Conservation (phyloP, 2,888 invertebrate genomes). For the Oscheius sp. region DNA sequence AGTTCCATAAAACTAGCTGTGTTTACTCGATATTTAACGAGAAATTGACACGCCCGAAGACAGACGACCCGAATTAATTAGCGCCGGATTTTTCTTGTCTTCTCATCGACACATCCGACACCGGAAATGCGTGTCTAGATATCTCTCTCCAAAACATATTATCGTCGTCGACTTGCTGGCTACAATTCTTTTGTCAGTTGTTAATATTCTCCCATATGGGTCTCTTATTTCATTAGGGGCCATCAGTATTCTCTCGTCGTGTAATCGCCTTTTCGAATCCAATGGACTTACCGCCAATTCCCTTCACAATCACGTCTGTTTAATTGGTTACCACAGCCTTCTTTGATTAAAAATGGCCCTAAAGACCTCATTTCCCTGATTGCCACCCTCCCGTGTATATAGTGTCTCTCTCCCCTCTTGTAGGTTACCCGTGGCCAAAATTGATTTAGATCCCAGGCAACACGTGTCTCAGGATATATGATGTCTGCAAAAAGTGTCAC, state of each 20-base stretch:
- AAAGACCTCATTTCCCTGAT: conserved; percentile 17
- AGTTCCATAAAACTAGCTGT: too few relatives aligned
- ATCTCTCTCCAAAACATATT: too few relatives aligned
- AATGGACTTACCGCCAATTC: conserved; percentile 10
- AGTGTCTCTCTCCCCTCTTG: neutral
- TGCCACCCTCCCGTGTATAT: neutral
- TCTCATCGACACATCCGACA: neutral
- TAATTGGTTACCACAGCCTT: conserved; percentile 20
- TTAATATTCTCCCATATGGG: conserved; percentile 15
- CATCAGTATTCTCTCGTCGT: conserved; percentile 9
- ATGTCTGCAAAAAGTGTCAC: conserved; percentile 13
- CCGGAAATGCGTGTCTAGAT: conserved; percentile 2
- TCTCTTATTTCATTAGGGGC: conserved; percentile 20
- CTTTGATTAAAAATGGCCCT: conserved; percentile 18
- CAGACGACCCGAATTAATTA: conserved; percentile 36
- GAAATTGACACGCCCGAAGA: conserved; percentile 38
- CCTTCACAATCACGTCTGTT: conserved; percentile 31
- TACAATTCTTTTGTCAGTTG: neutral
- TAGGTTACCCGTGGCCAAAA: neutral
- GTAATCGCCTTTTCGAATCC: conserved; percentile 2
- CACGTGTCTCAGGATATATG: conserved; percentile 22
- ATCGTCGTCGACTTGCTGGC: too few relatives aligned
- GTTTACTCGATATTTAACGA: conserved; percentile 18
- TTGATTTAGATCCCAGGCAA: conserved; percentile 18
- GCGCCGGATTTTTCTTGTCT: conserved; percentile 5